Conservation (phyloP, 2,797 vertebrate genomes). For the Setipinna tenuifilis region DNA sequence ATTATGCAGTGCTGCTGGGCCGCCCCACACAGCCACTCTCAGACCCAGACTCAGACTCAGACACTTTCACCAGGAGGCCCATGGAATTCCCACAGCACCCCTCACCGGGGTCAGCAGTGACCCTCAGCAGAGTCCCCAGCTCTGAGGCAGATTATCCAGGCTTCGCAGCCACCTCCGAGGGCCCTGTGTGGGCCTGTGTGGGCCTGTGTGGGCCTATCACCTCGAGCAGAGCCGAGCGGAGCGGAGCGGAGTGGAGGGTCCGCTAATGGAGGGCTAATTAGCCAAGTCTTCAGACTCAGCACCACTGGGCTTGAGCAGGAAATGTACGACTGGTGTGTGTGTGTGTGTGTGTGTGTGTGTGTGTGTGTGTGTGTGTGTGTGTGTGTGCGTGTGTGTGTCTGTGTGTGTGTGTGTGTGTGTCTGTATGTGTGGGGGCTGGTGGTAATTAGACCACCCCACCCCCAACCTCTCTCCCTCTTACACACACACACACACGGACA, state of each 20-base stretch:
- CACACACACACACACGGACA: conserved; percentile 83
- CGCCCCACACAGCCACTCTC: no score
- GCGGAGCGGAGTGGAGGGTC: conserved; percentile 31
- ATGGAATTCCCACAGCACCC: not conserved
- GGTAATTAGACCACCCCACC: conserved; percentile 89
- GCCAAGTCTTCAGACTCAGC: conserved; percentile 82
- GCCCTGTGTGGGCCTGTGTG: not conserved
- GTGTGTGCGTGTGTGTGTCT: conserved; percentile 64
- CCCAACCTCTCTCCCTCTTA: conserved; percentile 62
- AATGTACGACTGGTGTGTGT: conserved; percentile 55
- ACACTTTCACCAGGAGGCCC: not conserved
- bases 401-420: conserved; percentile 59
- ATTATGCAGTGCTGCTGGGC: no score
- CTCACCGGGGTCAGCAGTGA: not conserved
- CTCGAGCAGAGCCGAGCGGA: not conserved
- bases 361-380: conserved; percentile 32
- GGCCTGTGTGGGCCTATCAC: not conserved
- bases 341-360: conserved; percentile 33
- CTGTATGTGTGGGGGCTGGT: conserved; percentile 65
- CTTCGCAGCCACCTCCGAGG: conserved; percentile 39
- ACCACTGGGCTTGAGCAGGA: conserved; percentile 83
- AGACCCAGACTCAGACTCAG: not conserved
- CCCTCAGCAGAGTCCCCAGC: not conserved
- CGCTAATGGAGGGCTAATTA: conserved; percentile 84
- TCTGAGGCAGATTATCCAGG: conserved; percentile 17